A percentile compares a stretch with the other conserved stretches of the same genome.
These are phyloP conservation scores for Melanchra persicariae DNA, from an alignment of 2,888 invertebrate species.

Conservation along the genomic window DNA sequence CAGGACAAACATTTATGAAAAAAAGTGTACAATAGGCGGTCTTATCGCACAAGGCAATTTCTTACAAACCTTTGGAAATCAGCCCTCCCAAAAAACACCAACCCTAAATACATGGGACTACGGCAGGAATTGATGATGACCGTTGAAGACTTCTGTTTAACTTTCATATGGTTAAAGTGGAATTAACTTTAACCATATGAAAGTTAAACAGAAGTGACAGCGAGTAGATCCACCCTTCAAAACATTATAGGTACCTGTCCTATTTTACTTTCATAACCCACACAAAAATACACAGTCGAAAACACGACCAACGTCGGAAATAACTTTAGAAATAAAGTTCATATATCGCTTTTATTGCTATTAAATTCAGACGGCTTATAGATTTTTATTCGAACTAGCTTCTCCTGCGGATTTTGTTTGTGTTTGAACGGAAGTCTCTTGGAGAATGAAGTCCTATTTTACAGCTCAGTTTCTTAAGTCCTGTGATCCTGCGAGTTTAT, in stretches of 20 bases:
- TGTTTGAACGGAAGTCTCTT: conserved; percentile 16
- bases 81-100: too few species aligned
- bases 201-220: not conserved
- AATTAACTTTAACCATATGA: too few species aligned
- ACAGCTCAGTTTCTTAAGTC: not conserved
- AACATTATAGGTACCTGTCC: not conserved
- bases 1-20: too few species aligned
- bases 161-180: too few species aligned
- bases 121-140: too few species aligned
- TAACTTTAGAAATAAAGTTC: conserved; percentile 49
- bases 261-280: conserved; percentile 5
- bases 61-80: too few species aligned
- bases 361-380: conserved; percentile 32
- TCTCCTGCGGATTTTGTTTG: conserved; percentile 30
- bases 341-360: conserved; percentile 36
- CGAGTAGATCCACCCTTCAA: not conserved
- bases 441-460: conserved; percentile 15
- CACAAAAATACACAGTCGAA: not conserved
- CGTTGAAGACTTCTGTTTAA: too few species aligned
- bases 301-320: conserved; percentile 15
- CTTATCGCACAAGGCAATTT: too few species aligned
- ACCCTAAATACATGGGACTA: too few species aligned
- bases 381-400: conserved; percentile 32
- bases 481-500: not conserved
- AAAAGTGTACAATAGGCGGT: too few species aligned